A percentile compares a stretch with the other conserved stretches of the same genome.
phyloP scores from a whole-genome alignment of 2,797 vertebrate species.

The Craterocephalus amniculus region DNA sequence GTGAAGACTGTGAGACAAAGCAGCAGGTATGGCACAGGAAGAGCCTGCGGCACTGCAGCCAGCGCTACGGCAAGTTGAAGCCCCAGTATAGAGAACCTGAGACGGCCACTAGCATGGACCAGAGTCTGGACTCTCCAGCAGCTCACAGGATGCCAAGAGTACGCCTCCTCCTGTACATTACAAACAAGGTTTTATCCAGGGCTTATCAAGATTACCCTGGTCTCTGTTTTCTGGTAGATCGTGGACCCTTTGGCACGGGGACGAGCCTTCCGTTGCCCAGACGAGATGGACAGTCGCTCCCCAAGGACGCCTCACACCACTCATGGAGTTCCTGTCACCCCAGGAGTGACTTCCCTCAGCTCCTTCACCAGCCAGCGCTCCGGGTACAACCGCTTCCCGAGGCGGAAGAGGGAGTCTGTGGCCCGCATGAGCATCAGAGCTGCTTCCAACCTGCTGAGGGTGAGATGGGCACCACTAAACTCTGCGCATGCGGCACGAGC shows the following conservation, averaged over 20 bases:
- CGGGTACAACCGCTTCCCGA: slow-evolving; percentile 81
- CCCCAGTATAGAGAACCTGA: slow-evolving; percentile 89
- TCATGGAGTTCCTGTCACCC: slow-evolving; percentile 84
- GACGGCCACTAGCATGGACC: slow-evolving; percentile 88
- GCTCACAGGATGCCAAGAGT: slow-evolving; percentile 91
- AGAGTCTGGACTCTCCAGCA: slow-evolving; percentile 88
- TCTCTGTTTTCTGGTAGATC: slow-evolving; percentile 79
- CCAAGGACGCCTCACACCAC: slow-evolving; percentile 82
- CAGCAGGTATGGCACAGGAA: slow-evolving; percentile 95
- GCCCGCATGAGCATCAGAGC: slow-evolving; percentile 96
- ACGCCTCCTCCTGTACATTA: not conserved
- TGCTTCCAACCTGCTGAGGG: slow-evolving; percentile 90
- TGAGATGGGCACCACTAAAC: slow-evolving; percentile 46
- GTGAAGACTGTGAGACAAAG: slow-evolving; percentile 89
- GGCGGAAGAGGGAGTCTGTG: slow-evolving; percentile 92
- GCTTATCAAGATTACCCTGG: not conserved
- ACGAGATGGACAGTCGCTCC: slow-evolving; percentile 85
- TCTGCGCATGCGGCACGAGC: not conserved
- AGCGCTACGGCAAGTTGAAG: slow-evolving; percentile 95
- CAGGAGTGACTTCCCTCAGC: slow-evolving; percentile 87
- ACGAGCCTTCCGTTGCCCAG: slow-evolving; percentile 89
- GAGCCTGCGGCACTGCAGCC: slow-evolving; percentile 96
- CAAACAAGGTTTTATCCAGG: not conserved
- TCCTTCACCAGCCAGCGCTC: slow-evolving; percentile 93
- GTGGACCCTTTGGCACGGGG: slow-evolving; percentile 94